These are phyloP conservation scores for Pterocles burchelli DNA, from an alignment of 2,113 vertebrate species.

Conservation along the genomic window DNA sequence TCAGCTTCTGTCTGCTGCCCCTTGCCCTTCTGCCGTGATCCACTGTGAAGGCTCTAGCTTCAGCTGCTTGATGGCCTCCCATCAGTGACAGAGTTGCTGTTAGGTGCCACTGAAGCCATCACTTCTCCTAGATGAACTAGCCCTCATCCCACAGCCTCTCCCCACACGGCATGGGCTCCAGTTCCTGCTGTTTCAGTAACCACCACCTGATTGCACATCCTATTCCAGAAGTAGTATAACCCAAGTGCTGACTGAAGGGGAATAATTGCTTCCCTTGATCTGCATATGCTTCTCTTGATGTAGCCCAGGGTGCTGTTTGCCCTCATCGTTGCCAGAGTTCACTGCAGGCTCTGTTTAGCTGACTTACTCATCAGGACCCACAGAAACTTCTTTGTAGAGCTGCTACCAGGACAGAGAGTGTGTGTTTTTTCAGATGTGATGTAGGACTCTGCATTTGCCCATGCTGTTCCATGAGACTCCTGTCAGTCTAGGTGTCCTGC, in stretches of 20 bases:
- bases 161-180: accelerated
- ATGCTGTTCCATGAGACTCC: not conserved
- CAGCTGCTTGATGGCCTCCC: not conserved
- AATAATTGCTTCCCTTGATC: not conserved
- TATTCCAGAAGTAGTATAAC: not conserved
- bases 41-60: not conserved
- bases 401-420: not conserved
- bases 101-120: not conserved
- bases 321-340: not conserved
- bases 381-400: not conserved
- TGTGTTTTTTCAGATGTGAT: not conserved
- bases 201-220: accelerated
- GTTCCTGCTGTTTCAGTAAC: not conserved
- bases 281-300: not conserved
- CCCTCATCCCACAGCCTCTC: not conserved
- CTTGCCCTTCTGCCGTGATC: not conserved
- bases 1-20: not conserved
- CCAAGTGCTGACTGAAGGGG: accelerated
- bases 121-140: not conserved
- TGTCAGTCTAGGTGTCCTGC: not conserved
- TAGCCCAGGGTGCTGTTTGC: not conserved
- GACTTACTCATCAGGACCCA: not conserved
- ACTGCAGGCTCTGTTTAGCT: not conserved
- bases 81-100: not conserved
- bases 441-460: not conserved